phyloP scores from a whole-genome alignment of 1,140 invertebrate species.

The Galleria mellonella region DNA sequence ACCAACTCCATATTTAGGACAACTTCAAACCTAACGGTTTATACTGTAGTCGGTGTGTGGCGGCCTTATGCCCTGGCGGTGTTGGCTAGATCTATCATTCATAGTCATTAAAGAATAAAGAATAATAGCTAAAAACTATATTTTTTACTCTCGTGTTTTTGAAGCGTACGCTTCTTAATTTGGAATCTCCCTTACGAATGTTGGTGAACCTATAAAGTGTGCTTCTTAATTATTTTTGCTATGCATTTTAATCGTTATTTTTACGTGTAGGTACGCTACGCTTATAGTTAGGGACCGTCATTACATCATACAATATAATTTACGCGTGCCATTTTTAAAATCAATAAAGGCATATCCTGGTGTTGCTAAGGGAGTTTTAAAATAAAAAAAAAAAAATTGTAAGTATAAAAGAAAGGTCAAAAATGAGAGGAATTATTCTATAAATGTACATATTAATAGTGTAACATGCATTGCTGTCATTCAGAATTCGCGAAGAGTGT shows the following conservation, averaged over 20 bases:
- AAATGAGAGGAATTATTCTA: conserved; percentile 66
- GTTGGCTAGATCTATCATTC: background rate
- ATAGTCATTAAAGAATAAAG: conserved; percentile 11
- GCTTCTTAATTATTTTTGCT: conserved; percentile 64
- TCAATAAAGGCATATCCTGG: conserved; percentile 45
- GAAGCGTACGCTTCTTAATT: conserved; percentile 9
- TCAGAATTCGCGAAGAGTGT: conserved; percentile 25
- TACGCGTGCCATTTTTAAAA: background rate
- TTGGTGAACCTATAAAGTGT: conserved; percentile 1
- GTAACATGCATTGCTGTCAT: conserved; percentile 26
- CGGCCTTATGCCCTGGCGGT: background rate
- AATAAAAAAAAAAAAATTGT: conserved; percentile 46
- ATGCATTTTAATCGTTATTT: conserved; percentile 37
- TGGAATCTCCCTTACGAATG: conserved; percentile 3
- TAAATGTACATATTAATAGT: conserved; percentile 47
- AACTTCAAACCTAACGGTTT: background rate
- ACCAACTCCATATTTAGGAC: background rate
- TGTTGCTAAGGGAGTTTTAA: conserved; percentile 35
- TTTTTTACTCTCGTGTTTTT: conserved; percentile 57
- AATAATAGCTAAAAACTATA: conserved; percentile 36
- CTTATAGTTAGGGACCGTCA: background rate
- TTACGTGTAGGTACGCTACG: conserved; percentile 8
- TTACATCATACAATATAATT: too few relatives aligned
- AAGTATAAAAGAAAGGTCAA: conserved; percentile 67
- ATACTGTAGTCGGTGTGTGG: background rate